phyloP scores from a whole-genome alignment of 1,140 invertebrate species.

The Formica selysi region DNA sequence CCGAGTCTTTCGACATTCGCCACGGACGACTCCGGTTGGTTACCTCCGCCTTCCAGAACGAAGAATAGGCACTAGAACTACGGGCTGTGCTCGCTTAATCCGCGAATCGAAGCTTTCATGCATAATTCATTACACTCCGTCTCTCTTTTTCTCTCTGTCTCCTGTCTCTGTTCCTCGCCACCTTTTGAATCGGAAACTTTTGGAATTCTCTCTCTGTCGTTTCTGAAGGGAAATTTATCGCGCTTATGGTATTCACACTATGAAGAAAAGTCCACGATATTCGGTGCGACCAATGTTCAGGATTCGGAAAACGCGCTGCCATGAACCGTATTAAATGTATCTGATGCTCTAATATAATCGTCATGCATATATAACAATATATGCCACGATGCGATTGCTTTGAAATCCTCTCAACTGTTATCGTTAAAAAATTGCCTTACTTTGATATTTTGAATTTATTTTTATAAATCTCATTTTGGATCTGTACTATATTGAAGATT shows the following conservation, averaged over 20 bases:
- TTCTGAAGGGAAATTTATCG: slow-evolving; percentile 83
- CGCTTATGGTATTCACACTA: slow-evolving; percentile 81
- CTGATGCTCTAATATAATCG: slow-evolving; percentile 13
- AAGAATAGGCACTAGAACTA: slow-evolving; percentile 79
- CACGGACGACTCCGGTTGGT: slow-evolving; percentile 69
- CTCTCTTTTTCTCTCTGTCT: slow-evolving; percentile 36
- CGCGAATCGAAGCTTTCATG: slow-evolving; percentile 86
- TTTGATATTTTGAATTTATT: background rate
- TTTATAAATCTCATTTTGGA: background rate
- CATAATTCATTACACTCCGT: slow-evolving; percentile 83
- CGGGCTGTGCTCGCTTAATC: slow-evolving; percentile 81
- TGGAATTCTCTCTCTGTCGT: slow-evolving; percentile 77
- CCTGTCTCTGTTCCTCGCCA: slow-evolving; percentile 37
- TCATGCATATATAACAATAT: background rate
- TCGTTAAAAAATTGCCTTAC: background rate
- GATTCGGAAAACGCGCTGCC: slow-evolving; percentile 35
- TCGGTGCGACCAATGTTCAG: slow-evolving; percentile 50
- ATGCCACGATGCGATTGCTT: background rate
- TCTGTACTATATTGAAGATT: background rate
- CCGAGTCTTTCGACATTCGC: slow-evolving; percentile 75
- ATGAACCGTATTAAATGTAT: slow-evolving; percentile 8
- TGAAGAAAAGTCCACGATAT: slow-evolving; percentile 64
- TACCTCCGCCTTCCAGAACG: slow-evolving; percentile 68
- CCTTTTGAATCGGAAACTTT: slow-evolving; percentile 84
- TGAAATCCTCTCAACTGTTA: too few relatives aligned